Evolutionary conservation across 2,113 vertebrate genomes (phyloP), one percentile per base, ranked within the genome.

Genomic region (Pomatorhinus ruficollis): DNA sequence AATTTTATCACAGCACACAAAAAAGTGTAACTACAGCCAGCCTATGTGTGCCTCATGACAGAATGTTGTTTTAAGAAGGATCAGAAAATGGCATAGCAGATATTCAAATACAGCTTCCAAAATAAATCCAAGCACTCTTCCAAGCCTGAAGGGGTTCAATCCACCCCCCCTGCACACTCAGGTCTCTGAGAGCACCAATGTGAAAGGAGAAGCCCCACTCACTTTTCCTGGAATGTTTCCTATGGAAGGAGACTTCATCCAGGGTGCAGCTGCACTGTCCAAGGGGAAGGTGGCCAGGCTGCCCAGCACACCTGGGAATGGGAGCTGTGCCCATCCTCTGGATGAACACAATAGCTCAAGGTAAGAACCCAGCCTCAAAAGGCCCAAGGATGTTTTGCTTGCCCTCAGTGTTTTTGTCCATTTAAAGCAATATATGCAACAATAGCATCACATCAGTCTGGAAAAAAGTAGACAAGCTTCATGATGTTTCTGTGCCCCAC

Each of bases 141-240:
- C 23, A 28, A 37, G 22, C 28, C 11, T 12, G 11, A 42, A 60
- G 24, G 8, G 16, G 12, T 17, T 68, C 3, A 0, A 1, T 11
- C 14, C 22, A 25, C 15, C 39, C 24, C 44, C 8, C 4, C 40
- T 59, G 7, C 40, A 50, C 11, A 2, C n/a, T 60, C 40, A 65
- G 19, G n/a, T 31, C 27, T 56, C 50, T 60, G n/a, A 35, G 57
- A 86, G n/a, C 9, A 39, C 23, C 33, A 18, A 3, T 0, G 4
- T 12, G 16, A 61, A 49, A 60, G 28, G 37, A 83, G n/a, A 66
- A 75, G 61, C 13, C 33, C 19, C 10, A 4, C 18, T 79, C 10
- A 6, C 40, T 33, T 61, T 61, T 37, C 24, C 53, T 61, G 31
- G 21, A 47, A 49, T 1, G 2, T 15, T 18, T 21, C 20, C 24